These are phyloP conservation scores for Cacoxenus indagator DNA, from an alignment of 2,888 invertebrate genomes.

Conservation along the genomic window DNA sequence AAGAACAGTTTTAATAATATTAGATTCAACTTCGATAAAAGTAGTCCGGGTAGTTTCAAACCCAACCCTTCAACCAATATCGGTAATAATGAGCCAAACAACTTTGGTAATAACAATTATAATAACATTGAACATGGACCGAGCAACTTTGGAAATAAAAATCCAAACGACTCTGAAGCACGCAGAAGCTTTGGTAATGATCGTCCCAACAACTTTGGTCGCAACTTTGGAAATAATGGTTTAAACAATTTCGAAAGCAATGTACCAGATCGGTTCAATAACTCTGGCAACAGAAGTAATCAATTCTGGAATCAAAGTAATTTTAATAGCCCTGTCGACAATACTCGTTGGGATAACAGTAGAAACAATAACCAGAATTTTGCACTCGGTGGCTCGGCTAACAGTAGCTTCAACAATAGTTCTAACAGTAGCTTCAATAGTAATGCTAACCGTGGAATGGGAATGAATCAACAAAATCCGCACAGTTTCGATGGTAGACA, in stretches of 20 bases:
- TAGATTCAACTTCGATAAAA: not conserved
- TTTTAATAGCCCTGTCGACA: not conserved
- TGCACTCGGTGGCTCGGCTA: not conserved
- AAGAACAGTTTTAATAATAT: conserved; percentile 13
- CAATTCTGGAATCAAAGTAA: not conserved
- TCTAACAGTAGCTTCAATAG: not conserved
- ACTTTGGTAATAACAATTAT: not conserved
- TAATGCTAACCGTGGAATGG: not conserved
- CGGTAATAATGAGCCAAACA: conserved; percentile 5
- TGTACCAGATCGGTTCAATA: not conserved
- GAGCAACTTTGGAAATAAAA: conserved; percentile 22
- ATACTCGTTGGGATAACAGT: conserved; percentile 21
- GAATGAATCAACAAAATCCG: conserved; percentile 24
- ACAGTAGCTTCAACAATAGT: not conserved
- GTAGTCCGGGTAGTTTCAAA: no score
- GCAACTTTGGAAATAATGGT: conserved; percentile 1
- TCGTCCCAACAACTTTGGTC: conserved; percentile 1
- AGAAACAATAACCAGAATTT: conserved; percentile 32
- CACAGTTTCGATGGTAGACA: conserved; percentile 15
- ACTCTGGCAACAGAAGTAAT: not conserved
- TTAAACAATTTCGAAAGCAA: conserved; percentile 20
- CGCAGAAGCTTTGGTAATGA: not conserved
- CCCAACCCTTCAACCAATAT: no score
- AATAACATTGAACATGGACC: not conserved
- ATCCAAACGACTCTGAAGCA: not conserved